Evolutionary conservation across 2,888 invertebrate species (phyloP).

Genomic region (Acronicta psi): DNA sequence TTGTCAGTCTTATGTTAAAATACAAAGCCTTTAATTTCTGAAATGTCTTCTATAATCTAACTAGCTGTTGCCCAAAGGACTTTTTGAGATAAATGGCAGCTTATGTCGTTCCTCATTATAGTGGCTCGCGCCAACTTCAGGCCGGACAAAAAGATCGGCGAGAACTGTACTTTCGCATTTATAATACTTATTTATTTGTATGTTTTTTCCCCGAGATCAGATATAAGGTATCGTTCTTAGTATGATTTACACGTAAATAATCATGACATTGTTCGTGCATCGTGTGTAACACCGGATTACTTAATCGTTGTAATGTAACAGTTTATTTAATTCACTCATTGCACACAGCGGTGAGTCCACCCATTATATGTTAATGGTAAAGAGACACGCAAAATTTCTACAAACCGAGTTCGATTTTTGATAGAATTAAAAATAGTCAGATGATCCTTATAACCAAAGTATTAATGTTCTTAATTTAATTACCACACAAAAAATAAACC

Average conservation of each 20-base stretch:
- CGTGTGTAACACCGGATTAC: slow-evolving; percentile 63
- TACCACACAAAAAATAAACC: no score
- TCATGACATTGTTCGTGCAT: slow-evolving; percentile 45
- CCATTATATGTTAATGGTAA: slow-evolving; percentile 81
- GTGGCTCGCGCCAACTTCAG: no score
- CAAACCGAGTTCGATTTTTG: slow-evolving; percentile 62
- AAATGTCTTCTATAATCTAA: no score
- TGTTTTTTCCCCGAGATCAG: no score
- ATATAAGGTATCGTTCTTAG: neutral
- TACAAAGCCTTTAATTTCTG: no score
- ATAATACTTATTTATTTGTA: no score
- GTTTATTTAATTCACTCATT: slow-evolving; percentile 75
- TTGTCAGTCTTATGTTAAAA: no score
- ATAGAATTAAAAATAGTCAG: slow-evolving; percentile 24
- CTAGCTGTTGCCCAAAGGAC: no score
- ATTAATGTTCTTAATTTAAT: neutral
- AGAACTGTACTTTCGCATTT: no score
- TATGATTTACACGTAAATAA: slow-evolving; percentile 20
- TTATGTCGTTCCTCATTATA: no score
- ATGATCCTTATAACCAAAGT: slow-evolving; percentile 1
- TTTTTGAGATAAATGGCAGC: no score
- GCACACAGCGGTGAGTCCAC: slow-evolving; percentile 61
- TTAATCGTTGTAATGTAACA: slow-evolving; percentile 68
- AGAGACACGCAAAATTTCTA: slow-evolving; percentile 75
- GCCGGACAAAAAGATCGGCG: no score